Evolutionary conservation across 2,888 invertebrate species (phyloP).

Genomic region (Eretmocerus hayati): DNA sequence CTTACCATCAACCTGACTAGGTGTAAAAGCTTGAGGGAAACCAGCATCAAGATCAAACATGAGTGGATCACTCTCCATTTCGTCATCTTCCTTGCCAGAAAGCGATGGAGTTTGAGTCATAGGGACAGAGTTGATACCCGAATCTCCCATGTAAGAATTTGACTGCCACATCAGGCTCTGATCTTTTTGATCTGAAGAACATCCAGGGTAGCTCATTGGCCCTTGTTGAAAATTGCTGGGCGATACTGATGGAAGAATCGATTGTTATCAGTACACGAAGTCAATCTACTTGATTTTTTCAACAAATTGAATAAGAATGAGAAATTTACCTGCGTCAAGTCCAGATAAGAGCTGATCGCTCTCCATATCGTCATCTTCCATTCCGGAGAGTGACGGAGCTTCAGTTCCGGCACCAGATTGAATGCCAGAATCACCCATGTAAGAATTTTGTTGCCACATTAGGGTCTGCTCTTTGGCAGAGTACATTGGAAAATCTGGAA

Average conservation of each 20-base stretch:
- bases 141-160: slow-evolving; percentile 86
- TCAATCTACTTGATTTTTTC: no score
- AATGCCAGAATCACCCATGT: slow-evolving; percentile 90
- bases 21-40: slow-evolving; percentile 83
- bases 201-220: slow-evolving; percentile 62
- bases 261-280: no score
- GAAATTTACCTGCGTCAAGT: slow-evolving; percentile 81
- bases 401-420: slow-evolving; percentile 93
- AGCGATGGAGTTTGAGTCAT: slow-evolving; percentile 92
- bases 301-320: slow-evolving; percentile 87
- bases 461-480: slow-evolving; percentile 83
- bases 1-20: slow-evolving; percentile 89
- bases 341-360: slow-evolving; percentile 84
- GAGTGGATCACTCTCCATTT: slow-evolving; percentile 81
- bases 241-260: no score
- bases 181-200: slow-evolving; percentile 74
- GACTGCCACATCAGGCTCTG: slow-evolving; percentile 95
- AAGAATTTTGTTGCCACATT: slow-evolving; percentile 93
- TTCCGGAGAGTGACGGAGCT: slow-evolving; percentile 87
- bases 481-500: slow-evolving; percentile 64
- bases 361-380: slow-evolving; percentile 91
- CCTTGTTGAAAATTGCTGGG: slow-evolving; percentile 74
- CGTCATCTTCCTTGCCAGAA: slow-evolving; percentile 89
- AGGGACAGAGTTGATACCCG: slow-evolving; percentile 92
- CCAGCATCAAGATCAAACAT: slow-evolving; percentile 89